Evolutionary conservation across 1,140 invertebrate species (phyloP).

Genomic region (Nebria ingens): DNA sequence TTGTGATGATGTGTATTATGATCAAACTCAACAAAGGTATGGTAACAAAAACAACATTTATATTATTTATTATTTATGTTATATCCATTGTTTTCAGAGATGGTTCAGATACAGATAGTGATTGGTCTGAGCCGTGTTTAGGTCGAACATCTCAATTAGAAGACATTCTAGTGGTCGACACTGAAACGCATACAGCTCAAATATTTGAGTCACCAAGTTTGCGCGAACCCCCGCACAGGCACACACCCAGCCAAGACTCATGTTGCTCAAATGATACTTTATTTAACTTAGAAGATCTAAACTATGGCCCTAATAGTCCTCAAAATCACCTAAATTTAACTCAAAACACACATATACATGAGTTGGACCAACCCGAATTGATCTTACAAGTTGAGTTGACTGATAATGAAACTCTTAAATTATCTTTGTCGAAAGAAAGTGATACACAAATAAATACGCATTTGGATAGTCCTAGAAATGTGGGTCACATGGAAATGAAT

Average conservation of each 20-base stretch:
- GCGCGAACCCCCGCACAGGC: constrained; percentile 30
- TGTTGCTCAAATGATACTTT: constrained; percentile 50
- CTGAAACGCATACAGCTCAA: constrained; percentile 20
- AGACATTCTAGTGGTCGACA: constrained; percentile 10
- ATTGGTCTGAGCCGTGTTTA: constrained; percentile 21
- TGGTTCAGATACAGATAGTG: constrained; percentile 22
- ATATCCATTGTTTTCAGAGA: neutral
- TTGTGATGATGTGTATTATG: constrained; percentile 22
- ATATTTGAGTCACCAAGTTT: constrained; percentile 23
- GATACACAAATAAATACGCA: no score
- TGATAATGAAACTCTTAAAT: neutral
- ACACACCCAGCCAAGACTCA: constrained; percentile 47
- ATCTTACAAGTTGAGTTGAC: constrained; percentile 1
- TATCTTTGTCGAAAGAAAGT: neutral
- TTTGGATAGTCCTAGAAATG: neutral
- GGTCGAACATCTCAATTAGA: neutral
- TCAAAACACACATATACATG: neutral
- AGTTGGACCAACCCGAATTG: neutral
- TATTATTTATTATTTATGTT: neutral
- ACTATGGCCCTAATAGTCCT: constrained; percentile 12
- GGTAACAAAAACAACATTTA: neutral
- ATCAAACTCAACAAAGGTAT: neutral
- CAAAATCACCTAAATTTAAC: neutral
- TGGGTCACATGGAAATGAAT: no score
- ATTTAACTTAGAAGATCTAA: constrained; percentile 44